phyloP scores from a whole-genome alignment of 1,140 invertebrate genomes.

The Brachionus paranguensis region DNA sequence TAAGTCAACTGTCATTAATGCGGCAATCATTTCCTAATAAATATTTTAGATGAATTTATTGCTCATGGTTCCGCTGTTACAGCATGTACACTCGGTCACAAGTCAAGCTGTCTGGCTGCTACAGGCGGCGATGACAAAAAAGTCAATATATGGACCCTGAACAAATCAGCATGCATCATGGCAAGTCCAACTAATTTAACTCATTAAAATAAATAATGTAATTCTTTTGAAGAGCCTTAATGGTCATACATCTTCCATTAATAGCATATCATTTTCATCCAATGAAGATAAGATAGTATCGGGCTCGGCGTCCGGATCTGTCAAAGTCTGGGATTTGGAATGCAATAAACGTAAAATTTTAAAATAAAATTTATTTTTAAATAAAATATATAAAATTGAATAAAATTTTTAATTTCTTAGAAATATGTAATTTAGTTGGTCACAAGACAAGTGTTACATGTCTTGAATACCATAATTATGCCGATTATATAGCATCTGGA shows the following conservation, averaged over 20 bases:
- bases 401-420: constrained; percentile 40
- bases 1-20: constrained; percentile 15
- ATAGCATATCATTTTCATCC: constrained; percentile 87
- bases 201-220: background rate
- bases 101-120: constrained; percentile 82
- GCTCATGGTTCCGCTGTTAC: constrained; percentile 82
- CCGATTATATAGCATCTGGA: constrained; percentile 83
- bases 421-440: constrained; percentile 76
- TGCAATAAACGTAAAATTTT: constrained; percentile 66
- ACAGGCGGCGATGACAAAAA: constrained; percentile 95
- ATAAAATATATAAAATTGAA: no score
- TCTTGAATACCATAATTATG: constrained; percentile 93
- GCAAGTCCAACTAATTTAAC: constrained; percentile 57
- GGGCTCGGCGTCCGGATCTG: constrained; percentile 80
- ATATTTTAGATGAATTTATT: constrained; percentile 72
- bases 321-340: constrained; percentile 95
- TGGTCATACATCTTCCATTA: constrained; percentile 82
- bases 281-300: constrained; percentile 90
- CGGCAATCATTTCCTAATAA: constrained; percentile 48
- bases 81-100: constrained; percentile 79
- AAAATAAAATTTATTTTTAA: background rate
- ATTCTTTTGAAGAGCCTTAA: constrained; percentile 67
- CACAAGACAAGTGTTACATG: constrained; percentile 82
- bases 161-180: constrained; percentile 90
- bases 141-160: constrained; percentile 93